phyloP scores from a whole-genome alignment of 2,888 invertebrate species.

The Yponomeuta sedellus region DNA sequence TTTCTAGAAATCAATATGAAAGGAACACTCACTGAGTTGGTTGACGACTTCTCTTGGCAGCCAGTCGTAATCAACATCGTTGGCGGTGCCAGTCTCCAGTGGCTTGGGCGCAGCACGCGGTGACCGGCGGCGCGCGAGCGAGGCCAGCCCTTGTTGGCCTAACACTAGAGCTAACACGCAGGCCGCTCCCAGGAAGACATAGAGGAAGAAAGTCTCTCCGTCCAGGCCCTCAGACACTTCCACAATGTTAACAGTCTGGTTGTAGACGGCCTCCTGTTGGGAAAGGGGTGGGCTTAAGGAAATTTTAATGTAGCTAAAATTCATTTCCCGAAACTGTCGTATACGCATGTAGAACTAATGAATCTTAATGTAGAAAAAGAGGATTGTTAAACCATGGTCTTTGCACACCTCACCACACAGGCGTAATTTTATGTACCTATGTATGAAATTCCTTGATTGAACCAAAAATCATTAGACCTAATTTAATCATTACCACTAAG shows the following conservation, averaged over 20 bases:
- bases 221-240: conserved; percentile 98
- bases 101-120: conserved; percentile 74
- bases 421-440: too few relatives aligned
- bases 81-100: conserved; percentile 94
- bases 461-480: too few relatives aligned
- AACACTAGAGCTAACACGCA: conserved; percentile 90
- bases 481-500: too few relatives aligned
- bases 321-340: too few relatives aligned
- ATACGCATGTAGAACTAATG: too few relatives aligned
- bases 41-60: conserved; percentile 93
- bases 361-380: too few relatives aligned
- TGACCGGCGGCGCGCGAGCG: conserved; percentile 86
- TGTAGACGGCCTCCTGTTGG: conserved; percentile 94
- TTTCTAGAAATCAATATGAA: neutral
- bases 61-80: conserved; percentile 99
- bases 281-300: conserved; percentile 2
- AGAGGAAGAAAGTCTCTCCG: conserved; percentile 99
- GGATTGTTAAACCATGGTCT: too few relatives aligned
- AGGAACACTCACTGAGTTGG: conserved; percentile 83
- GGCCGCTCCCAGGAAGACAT: conserved; percentile 94
- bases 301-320: too few relatives aligned
- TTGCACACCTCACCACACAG: too few relatives aligned
- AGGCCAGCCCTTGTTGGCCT: conserved; percentile 91
- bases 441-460: too few relatives aligned
- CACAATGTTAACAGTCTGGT: conserved; percentile 96